Conservation (phyloP, 2,113 vertebrate species). For the Sinocyclocheilus maitianheensis region DNA sequence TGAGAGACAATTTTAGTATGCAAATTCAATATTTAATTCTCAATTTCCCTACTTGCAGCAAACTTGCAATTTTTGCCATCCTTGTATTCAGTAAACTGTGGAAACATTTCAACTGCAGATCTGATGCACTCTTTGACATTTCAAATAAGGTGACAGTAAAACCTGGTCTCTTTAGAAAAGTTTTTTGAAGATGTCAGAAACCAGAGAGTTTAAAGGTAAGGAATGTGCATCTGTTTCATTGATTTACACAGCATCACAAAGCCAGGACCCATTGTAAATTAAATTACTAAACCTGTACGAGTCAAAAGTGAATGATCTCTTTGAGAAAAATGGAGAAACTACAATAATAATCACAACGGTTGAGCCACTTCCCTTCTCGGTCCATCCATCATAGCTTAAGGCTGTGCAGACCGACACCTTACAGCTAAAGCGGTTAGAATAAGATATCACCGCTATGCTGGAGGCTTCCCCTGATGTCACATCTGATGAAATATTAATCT, state of each 20-base stretch:
- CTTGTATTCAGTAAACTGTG: not conserved
- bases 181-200: not conserved
- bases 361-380: conserved; percentile 57
- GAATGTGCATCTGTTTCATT: conserved; percentile 2
- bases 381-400: conserved; percentile 70
- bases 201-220: not conserved
- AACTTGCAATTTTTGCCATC: not conserved
- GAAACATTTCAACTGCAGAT: not conserved
- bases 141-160: not conserved
- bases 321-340: conserved; percentile 36
- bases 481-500: conserved; percentile 76
- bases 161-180: not conserved
- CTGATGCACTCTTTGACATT: not conserved
- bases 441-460: conserved; percentile 65
- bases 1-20: not conserved
- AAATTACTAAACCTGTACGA: not conserved
- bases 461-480: conserved; percentile 63
- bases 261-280: conserved; percentile 37
- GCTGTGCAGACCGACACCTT: conserved; percentile 58
- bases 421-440: conserved; percentile 57
- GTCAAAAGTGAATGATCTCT: conserved; percentile 4
- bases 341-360: conserved; percentile 39
- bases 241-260: conserved; percentile 62
- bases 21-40: not conserved
- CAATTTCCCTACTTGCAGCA: not conserved